Evolutionary conservation across 35 echinoderm and acorn worm genomes (phyloP).

Genomic region (Antedon bifida): DNA sequence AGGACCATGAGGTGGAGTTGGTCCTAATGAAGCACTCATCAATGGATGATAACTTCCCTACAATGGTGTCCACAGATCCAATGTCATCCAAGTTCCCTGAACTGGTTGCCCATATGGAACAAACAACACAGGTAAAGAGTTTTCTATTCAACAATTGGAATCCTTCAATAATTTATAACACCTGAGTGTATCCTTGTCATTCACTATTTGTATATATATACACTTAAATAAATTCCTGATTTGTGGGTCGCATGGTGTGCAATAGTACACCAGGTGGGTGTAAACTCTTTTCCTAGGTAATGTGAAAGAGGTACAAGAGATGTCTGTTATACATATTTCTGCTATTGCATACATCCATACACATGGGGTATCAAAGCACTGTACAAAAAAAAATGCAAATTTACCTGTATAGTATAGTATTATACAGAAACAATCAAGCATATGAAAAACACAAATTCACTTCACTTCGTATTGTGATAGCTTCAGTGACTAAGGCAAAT

Average conservation of each 20-base stretch:
- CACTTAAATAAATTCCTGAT: neutral
- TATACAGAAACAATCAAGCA: too few species aligned
- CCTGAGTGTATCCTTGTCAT: neutral
- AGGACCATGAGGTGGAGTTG: constrained; percentile 31
- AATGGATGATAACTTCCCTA: constrained; percentile 67
- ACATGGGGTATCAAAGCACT: too few species aligned
- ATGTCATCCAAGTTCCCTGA: constrained; percentile 31
- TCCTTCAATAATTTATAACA: neutral
- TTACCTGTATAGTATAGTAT: too few species aligned
- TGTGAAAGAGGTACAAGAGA: too few species aligned
- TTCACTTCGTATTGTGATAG: too few species aligned
- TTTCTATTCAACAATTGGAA: neutral
- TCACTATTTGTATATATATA: neutral
- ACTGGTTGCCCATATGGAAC: constrained; percentile 69
- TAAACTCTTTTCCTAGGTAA: too few species aligned
- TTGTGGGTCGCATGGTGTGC: constrained; percentile 28
- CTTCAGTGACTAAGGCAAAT: too few species aligned
- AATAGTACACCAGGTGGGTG: too few species aligned
- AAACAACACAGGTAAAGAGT: constrained; percentile 32
- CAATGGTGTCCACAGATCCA: constrained; percentile 27
- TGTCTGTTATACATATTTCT: too few species aligned
- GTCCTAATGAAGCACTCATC: constrained; percentile 36
- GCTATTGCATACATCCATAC: too few species aligned
- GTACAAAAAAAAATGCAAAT: too few species aligned
- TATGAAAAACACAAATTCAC: too few species aligned